A percentile compares a stretch with the other conserved stretches of the same genome.
phyloP scores from a whole-genome alignment of 2,888 invertebrate genomes.

The Alentia gelatinosa region DNA sequence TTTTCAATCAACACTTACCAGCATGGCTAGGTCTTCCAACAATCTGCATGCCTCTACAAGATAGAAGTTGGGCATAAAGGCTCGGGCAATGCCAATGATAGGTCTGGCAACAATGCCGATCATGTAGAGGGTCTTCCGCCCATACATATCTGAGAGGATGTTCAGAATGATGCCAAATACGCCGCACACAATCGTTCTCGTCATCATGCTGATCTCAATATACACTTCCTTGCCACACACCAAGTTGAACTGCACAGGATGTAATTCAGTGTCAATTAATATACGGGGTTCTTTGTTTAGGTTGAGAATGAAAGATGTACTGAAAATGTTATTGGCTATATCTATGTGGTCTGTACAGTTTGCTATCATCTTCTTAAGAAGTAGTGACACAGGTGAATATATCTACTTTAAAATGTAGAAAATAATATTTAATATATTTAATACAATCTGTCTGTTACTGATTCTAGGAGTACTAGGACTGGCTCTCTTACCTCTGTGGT shows the following conservation, averaged over 20 bases:
- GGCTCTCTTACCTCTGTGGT: neutral
- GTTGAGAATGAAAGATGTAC: neutral
- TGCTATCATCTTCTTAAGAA: neutral
- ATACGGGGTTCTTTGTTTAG: neutral
- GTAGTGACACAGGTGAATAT: neutral
- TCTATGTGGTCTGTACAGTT: too few relatives aligned
- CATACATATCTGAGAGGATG: neutral
- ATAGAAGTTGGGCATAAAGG: neutral
- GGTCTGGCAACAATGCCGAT: neutral
- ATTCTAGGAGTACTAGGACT: neutral
- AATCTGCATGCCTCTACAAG: neutral
- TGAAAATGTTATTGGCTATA: neutral
- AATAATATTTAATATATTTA: too few relatives aligned
- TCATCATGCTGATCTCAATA: neutral
- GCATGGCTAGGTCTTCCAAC: neutral
- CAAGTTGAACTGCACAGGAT: conserved; percentile 7
- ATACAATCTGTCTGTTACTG: neutral
- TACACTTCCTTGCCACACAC: conserved; percentile 17
- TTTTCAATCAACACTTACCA: neutral
- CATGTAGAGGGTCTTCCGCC: neutral
- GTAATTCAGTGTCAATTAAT: neutral
- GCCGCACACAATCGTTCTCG: neutral
- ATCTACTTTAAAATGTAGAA: neutral
- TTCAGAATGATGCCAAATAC: neutral
- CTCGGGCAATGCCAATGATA: neutral